phyloP scores from a whole-genome alignment of 1,140 invertebrate genomes.

The Zaprionus lachaisei region DNA sequence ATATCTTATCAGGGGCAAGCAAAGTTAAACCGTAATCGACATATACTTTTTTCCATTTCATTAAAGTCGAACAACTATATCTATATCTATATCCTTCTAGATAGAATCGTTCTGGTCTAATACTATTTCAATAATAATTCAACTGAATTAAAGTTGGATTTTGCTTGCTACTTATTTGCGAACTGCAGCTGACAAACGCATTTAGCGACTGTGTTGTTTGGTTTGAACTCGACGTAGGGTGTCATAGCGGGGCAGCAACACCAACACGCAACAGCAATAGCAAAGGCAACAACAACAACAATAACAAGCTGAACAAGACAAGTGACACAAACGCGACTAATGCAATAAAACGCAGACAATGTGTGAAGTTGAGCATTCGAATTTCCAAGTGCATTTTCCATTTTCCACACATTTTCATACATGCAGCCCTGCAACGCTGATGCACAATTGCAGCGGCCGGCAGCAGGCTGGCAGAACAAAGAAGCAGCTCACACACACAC shows the following conservation, averaged over 20 bases:
- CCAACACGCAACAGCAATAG: constrained; percentile 6
- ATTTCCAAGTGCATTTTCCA: constrained; percentile 77
- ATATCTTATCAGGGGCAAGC: too few species aligned
- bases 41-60: too few species aligned
- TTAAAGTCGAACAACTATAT: too few species aligned
- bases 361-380: constrained; percentile 77
- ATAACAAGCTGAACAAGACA: constrained; percentile 1
- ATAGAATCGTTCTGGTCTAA: too few species aligned
- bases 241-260: constrained; percentile 22
- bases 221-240: constrained; percentile 16
- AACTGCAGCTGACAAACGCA: constrained; percentile 23
- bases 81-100: too few species aligned
- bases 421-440: constrained; percentile 34
- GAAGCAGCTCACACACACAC: constrained; percentile 27
- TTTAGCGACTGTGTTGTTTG: constrained; percentile 20
- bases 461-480: constrained; percentile 44
- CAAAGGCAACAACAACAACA: constrained; percentile 18
- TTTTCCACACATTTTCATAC: constrained; percentile 32
- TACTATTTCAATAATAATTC: neutral
- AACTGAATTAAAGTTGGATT: neutral
- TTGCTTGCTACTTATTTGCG: neutral
- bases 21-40: too few species aligned
- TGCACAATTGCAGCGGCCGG: constrained; percentile 40
- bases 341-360: constrained; percentile 78
- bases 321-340: constrained; percentile 52